A percentile compares a stretch with the other conserved stretches of the same genome.
These are phyloP conservation scores for Hyperoplus immaculatus DNA, from an alignment of 2,797 vertebrate species.

Conservation along the genomic window DNA sequence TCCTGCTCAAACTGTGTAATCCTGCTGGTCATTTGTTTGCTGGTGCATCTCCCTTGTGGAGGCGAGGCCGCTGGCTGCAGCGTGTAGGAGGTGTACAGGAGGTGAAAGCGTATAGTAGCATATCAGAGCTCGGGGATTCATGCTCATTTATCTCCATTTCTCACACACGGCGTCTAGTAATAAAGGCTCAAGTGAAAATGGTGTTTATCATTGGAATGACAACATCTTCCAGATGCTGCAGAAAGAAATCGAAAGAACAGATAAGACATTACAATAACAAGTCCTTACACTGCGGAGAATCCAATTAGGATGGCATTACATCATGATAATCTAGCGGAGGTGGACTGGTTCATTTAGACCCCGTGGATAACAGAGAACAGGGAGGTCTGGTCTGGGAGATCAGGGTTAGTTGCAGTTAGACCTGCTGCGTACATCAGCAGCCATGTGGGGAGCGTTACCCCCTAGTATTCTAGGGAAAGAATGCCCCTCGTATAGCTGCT, in stretches of 20 bases:
- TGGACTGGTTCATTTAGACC: conserved; percentile 78
- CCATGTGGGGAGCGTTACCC: conserved; percentile 80
- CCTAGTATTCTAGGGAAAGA: conserved; percentile 79
- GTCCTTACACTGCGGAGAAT: conserved; percentile 78
- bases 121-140: conserved; percentile 79
- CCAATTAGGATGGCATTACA: conserved; percentile 81
- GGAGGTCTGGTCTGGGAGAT: conserved; percentile 76
- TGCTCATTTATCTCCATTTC: conserved; percentile 88
- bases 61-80: conserved; percentile 66
- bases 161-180: conserved; percentile 78
- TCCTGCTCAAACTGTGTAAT: conserved; percentile 78
- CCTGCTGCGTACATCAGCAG: conserved; percentile 76
- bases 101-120: conserved; percentile 81
- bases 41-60: conserved; percentile 73
- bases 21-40: conserved; percentile 83
- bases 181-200: conserved; percentile 85
- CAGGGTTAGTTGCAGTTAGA: conserved; percentile 75
- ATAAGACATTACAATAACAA: conserved; percentile 81
- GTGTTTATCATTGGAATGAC: conserved; percentile 86
- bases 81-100: conserved; percentile 67
- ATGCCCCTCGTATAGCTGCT: conserved; percentile 43
- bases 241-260: conserved; percentile 79
- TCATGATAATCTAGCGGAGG: conserved; percentile 80
- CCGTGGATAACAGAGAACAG: conserved; percentile 73
- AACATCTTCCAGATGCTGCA: conserved; percentile 84